Percentiles rank a stretch among this genome's conserved stretches.
Evolutionary conservation across 2,888 invertebrate species (phyloP).

Genomic region (Herminia tarsipennalis): DNA sequence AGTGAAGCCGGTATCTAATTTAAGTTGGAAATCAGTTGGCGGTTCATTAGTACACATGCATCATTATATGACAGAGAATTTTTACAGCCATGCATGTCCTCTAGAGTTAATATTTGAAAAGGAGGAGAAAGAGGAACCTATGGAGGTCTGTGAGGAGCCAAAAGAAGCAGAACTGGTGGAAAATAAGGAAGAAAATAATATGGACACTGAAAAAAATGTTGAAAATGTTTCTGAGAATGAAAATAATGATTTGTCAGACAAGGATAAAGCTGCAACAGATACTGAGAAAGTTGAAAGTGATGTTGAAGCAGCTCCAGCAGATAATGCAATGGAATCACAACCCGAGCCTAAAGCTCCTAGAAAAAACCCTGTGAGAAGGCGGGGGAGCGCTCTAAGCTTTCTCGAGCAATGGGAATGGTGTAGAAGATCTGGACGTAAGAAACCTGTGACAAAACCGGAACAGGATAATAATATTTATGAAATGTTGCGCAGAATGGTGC

Average conservation of each 20-base stretch:
- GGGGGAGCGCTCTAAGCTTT: slow-evolving; percentile 90
- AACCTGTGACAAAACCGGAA: slow-evolving; percentile 58
- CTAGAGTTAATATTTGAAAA: slow-evolving; percentile 70
- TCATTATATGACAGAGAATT: slow-evolving; percentile 86
- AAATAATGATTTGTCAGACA: slow-evolving; percentile 75
- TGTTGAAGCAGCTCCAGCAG: slow-evolving; percentile 56
- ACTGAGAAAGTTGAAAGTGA: slow-evolving; percentile 72
- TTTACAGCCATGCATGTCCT: slow-evolving; percentile 83
- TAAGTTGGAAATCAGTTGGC: slow-evolving; percentile 89
- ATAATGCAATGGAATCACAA: slow-evolving; percentile 50
- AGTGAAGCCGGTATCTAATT: slow-evolving; percentile 84
- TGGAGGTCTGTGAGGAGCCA: slow-evolving; percentile 70
- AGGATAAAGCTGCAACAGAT: slow-evolving; percentile 71
- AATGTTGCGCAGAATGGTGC: slow-evolving; percentile 88
- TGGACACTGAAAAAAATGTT: slow-evolving; percentile 58
- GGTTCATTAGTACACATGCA: slow-evolving; percentile 88
- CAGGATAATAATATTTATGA: slow-evolving; percentile 88
- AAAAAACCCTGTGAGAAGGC: slow-evolving; percentile 85
- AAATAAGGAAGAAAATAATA: slow-evolving; percentile 50
- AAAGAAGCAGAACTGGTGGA: slow-evolving; percentile 60
- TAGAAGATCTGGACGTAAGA: slow-evolving; percentile 81
- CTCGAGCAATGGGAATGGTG: slow-evolving; percentile 93
- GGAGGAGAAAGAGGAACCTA: slow-evolving; percentile 54
- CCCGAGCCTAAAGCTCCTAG: slow-evolving; percentile 75
- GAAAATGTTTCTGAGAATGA: slow-evolving; percentile 69